Conservation (phyloP, 2,888 invertebrate genomes). For the Napeogenes inachia region DNA sequence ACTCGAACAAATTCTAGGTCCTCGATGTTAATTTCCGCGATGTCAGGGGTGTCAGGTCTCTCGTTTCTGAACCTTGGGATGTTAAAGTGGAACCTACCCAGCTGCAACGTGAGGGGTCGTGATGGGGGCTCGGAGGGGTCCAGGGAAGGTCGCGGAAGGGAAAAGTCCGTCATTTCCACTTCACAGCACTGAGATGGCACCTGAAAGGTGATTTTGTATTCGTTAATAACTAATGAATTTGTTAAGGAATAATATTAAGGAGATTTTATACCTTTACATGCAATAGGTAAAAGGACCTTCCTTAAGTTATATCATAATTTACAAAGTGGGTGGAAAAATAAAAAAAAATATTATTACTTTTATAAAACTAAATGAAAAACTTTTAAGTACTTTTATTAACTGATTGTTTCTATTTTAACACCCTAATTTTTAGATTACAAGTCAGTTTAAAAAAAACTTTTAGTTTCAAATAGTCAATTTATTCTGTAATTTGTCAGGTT, state of each 20-base stretch:
- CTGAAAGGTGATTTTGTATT: conserved; percentile 34
- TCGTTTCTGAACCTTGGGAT: conserved; percentile 52
- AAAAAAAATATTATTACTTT: too few species aligned
- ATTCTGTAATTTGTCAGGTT: too few species aligned
- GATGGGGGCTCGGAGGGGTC: not conserved
- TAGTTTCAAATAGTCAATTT: too few species aligned
- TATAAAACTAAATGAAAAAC: too few species aligned
- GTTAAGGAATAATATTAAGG: not conserved
- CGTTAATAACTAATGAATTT: not conserved
- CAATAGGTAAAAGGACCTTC: too few species aligned
- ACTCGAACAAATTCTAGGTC: conserved; percentile 58
- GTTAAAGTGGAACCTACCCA: conserved; percentile 61
- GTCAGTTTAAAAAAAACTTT: too few species aligned
- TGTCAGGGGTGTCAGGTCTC: conserved; percentile 64
- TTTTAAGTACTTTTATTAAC: too few species aligned
- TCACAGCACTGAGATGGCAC: conserved; percentile 59
- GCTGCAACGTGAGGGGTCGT: conserved; percentile 51
- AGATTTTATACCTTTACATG: too few species aligned
- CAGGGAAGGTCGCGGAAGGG: conserved; percentile 47
- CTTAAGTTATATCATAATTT: too few species aligned
- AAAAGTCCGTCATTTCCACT: conserved; percentile 57
- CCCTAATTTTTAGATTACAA: too few species aligned
- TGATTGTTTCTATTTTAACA: too few species aligned
- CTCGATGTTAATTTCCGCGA: conserved; percentile 57
- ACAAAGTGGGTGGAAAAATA: too few species aligned